Evolutionary conservation across 2,888 invertebrate genomes (phyloP).

Genomic region (Branchellion lobata): DNA sequence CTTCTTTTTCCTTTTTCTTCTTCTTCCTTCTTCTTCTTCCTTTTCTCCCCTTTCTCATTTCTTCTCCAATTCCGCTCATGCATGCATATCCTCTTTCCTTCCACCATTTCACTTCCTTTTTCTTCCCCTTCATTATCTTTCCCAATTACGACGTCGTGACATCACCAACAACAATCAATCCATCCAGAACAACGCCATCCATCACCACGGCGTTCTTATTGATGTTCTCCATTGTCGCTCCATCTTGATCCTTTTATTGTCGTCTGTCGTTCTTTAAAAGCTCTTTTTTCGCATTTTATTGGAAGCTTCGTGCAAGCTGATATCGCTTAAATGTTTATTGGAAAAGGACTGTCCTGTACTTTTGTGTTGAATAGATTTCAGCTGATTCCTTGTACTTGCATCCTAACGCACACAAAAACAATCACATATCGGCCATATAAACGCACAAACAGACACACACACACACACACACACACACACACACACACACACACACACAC

Average conservation of each 20-base stretch:
- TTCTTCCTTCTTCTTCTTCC: neutral
- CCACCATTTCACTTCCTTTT: neutral
- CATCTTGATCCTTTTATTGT: neutral
- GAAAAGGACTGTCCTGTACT: too few relatives aligned
- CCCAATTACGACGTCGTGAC: neutral
- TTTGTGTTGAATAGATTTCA: too few relatives aligned
- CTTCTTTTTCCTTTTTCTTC: neutral
- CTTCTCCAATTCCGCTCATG: neutral
- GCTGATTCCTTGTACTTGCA: too few relatives aligned
- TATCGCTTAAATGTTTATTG: too few relatives aligned
- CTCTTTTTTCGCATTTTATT: too few relatives aligned
- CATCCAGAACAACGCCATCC: neutral
- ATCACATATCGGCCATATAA: too few relatives aligned
- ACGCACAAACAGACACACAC: too few relatives aligned
- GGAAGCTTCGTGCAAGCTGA: too few relatives aligned
- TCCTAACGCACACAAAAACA: too few relatives aligned
- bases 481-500: too few relatives aligned
- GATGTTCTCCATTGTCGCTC: neutral
- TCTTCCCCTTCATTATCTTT: constrained; percentile 1
- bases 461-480: too few relatives aligned
- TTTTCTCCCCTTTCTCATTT: neutral
- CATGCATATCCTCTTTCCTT: neutral
- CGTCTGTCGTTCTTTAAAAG: neutral
- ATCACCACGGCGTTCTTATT: neutral
- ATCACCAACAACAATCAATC: constrained; percentile 18